These are phyloP conservation scores for Muricea muricata DNA, from an alignment of 92 coral and sea anemone species.

Conservation along the genomic window DNA sequence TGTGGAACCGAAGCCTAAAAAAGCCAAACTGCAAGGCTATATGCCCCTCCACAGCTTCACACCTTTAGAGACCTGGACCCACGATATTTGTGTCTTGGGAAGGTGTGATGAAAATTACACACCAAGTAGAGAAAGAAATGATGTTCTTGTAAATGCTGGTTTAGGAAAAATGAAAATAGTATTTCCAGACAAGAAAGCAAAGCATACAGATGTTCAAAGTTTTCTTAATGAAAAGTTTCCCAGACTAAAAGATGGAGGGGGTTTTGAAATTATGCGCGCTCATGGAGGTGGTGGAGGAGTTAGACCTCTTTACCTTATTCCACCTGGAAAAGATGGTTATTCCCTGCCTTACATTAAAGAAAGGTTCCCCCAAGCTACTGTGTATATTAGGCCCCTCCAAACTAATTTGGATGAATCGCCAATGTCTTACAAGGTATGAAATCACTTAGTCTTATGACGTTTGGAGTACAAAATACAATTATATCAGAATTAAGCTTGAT, in stretches of 20 bases:
- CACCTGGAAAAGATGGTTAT: slow-evolving; percentile 72
- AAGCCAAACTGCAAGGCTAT: slow-evolving; percentile 57
- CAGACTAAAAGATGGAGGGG: slow-evolving; percentile 68
- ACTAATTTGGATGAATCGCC: slow-evolving; percentile 62
- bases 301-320: slow-evolving; percentile 57
- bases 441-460: too few species aligned
- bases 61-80: slow-evolving; percentile 75
- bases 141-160: slow-evolving; percentile 55
- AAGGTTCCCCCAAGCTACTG: slow-evolving; percentile 53
- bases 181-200: slow-evolving; percentile 71
- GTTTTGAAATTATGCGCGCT: slow-evolving; percentile 69
- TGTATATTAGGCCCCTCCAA: slow-evolving; percentile 68
- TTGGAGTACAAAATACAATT: too few species aligned
- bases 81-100: slow-evolving; percentile 68
- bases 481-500: neutral
- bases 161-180: slow-evolving; percentile 71
- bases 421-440: slow-evolving; percentile 51
- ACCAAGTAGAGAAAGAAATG: slow-evolving; percentile 67
- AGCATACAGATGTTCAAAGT: slow-evolving; percentile 52
- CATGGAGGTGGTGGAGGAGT: slow-evolving; percentile 72
- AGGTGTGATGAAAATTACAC: slow-evolving; percentile 57
- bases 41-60: slow-evolving; percentile 54
- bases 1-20: slow-evolving; percentile 65
- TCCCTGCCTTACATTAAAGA: slow-evolving; percentile 58
- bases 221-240: slow-evolving; percentile 70